Evolutionary conservation across 1,140 invertebrate genomes (phyloP).

Genomic region (Bathynomus jamesi): DNA sequence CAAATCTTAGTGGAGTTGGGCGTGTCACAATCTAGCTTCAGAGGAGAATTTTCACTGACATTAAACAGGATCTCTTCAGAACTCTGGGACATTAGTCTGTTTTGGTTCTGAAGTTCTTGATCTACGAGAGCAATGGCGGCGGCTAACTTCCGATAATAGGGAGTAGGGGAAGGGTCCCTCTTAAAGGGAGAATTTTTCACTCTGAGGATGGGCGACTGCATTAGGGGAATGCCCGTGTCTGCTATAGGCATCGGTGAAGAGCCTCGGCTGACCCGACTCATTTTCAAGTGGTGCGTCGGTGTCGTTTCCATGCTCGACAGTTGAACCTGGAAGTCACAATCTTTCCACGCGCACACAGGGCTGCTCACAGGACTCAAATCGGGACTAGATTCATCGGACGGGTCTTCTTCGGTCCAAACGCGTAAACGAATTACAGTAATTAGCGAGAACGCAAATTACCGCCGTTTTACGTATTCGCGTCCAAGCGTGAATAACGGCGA

Average conservation of each 20-base stretch:
- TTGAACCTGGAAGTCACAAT: constrained; percentile 9
- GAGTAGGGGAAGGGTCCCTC: constrained; percentile 21
- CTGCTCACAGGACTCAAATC: constrained; percentile 20
- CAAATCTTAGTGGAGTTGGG: no score
- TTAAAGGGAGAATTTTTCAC: no score
- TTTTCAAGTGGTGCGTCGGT: background rate
- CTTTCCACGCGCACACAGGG: constrained; percentile 21
- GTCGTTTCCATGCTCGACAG: background rate
- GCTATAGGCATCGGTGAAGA: background rate
- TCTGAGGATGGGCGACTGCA: no score
- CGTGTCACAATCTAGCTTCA: no score
- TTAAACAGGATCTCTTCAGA: background rate
- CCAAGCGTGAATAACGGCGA: no score
- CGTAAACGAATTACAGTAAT: no score
- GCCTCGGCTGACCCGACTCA: background rate
- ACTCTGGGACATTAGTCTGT: background rate
- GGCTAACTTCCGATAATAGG: constrained; percentile 25
- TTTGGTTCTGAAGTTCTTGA: constrained; percentile 20
- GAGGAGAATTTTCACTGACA: no score
- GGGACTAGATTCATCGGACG: constrained; percentile 28
- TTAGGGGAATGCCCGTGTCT: no score
- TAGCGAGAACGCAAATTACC: no score
- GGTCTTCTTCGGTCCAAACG: no score
- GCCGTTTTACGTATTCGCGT: no score
- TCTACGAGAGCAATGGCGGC: constrained; percentile 27